Evolutionary conservation across 2,113 vertebrate species (phyloP).

Genomic region (Siniperca knerii): DNA sequence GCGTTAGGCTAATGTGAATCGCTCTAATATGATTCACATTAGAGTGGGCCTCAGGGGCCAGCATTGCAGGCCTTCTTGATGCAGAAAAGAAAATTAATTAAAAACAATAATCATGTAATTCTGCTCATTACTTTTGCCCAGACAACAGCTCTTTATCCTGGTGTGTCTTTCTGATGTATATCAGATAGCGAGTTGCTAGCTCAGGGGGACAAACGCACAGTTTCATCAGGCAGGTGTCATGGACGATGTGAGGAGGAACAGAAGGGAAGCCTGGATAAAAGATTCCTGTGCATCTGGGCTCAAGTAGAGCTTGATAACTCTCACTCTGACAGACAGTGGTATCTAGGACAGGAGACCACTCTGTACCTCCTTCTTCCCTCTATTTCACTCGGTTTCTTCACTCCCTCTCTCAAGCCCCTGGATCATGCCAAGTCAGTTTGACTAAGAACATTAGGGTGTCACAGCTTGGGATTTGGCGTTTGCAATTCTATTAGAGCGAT

Average conservation of each 20-base stretch:
- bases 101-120: constrained; percentile 78
- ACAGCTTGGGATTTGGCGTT: constrained; percentile 80
- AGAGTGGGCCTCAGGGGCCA: constrained; percentile 66
- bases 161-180: constrained; percentile 63
- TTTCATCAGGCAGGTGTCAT: constrained; percentile 70
- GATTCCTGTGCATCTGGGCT: constrained; percentile 62
- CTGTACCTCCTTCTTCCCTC: constrained; percentile 38
- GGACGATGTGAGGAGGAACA: constrained; percentile 54
- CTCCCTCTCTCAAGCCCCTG: constrained; percentile 58
- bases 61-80: constrained; percentile 56
- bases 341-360: constrained; percentile 70
- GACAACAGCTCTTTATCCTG: constrained; percentile 63
- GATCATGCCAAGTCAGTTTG: constrained; percentile 76
- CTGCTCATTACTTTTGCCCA: constrained; percentile 66
- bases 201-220: constrained; percentile 30
- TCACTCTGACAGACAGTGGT: constrained; percentile 62
- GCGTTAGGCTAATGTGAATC: constrained; percentile 65
- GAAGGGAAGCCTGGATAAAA: constrained; percentile 63
- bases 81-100: constrained; percentile 76
- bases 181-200: constrained; percentile 54
- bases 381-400: constrained; percentile 45
- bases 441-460: constrained; percentile 82
- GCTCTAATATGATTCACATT: constrained; percentile 68
- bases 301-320: constrained; percentile 60
- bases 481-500: constrained; percentile 81